Evolutionary conservation across 2,113 vertebrate species (phyloP).

Genomic region (Peucedramus taeniatus): DNA sequence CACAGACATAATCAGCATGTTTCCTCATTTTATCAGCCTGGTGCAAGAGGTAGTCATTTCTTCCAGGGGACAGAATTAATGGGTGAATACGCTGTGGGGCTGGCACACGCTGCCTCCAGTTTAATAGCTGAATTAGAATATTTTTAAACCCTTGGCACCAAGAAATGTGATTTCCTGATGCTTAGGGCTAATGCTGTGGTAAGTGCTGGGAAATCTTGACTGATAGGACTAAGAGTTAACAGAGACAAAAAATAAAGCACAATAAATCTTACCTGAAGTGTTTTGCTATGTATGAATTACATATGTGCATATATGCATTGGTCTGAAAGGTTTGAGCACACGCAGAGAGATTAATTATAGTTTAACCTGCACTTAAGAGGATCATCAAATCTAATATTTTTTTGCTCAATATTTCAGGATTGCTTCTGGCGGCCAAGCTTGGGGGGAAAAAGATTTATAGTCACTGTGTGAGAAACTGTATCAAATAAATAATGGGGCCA

Average conservation of each 20-base stretch:
- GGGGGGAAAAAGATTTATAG: slow-evolving; percentile 37
- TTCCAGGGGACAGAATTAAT: slow-evolving; percentile 62
- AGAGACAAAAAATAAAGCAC: slow-evolving; percentile 27
- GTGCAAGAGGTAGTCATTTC: slow-evolving; percentile 47
- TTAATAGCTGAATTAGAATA: slow-evolving; percentile 65
- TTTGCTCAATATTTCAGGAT: neutral
- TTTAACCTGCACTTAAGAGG: slow-evolving; percentile 25
- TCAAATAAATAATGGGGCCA: slow-evolving; percentile 66
- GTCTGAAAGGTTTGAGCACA: neutral
- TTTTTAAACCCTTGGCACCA: slow-evolving; percentile 61
- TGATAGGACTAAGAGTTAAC: slow-evolving; percentile 46
- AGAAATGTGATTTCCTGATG: slow-evolving; percentile 62
- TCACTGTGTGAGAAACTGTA: slow-evolving; percentile 16
- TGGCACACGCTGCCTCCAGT: slow-evolving; percentile 42
- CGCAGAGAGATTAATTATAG: neutral
- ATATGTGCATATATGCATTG: slow-evolving; percentile 4
- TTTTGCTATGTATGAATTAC: neutral
- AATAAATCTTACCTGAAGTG: slow-evolving; percentile 14
- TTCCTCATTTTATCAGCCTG: slow-evolving; percentile 58
- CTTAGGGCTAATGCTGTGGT: slow-evolving; percentile 49
- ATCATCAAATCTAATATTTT: slow-evolving; percentile 41
- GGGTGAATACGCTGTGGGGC: slow-evolving; percentile 53
- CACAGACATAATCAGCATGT: slow-evolving; percentile 45
- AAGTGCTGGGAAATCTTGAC: slow-evolving; percentile 49
- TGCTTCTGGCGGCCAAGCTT: neutral